A percentile compares a stretch with the other conserved stretches of the same genome.
Evolutionary conservation across 1,140 invertebrate species (phyloP).

Genomic region (Drosophila asahinai): DNA sequence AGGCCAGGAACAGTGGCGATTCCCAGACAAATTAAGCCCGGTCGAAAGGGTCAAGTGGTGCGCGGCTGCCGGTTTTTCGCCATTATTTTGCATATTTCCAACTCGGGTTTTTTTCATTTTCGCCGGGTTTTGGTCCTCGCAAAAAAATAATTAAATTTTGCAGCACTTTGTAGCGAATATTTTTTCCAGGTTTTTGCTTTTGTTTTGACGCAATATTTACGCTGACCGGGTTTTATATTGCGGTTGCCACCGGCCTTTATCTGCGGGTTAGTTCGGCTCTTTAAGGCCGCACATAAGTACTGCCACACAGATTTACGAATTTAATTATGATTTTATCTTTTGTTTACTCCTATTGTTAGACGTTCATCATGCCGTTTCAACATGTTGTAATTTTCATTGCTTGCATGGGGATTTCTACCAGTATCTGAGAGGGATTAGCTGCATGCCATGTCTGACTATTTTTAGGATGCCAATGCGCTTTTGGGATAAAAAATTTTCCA

Average conservation of each 20-base stretch:
- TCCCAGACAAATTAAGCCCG: slow-evolving; percentile 61
- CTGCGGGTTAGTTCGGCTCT: slow-evolving; percentile 21
- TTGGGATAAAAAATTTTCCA: neutral
- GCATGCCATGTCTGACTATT: neutral
- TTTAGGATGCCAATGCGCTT: neutral
- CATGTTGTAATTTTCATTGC: slow-evolving; percentile 19
- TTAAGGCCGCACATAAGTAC: slow-evolving; percentile 22
- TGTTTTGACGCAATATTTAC: slow-evolving; percentile 26
- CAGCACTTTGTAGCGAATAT: slow-evolving; percentile 15
- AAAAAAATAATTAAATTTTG: slow-evolving; percentile 53
- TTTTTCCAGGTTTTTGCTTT: slow-evolving; percentile 8
- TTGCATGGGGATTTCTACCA: slow-evolving; percentile 8
- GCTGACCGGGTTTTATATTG: slow-evolving; percentile 23
- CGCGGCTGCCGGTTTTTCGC: slow-evolving; percentile 18
- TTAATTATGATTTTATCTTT: slow-evolving; percentile 38
- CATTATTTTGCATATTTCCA: slow-evolving; percentile 65
- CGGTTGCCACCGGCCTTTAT: slow-evolving; percentile 30
- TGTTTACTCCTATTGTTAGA: slow-evolving; percentile 33
- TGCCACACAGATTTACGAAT: slow-evolving; percentile 7
- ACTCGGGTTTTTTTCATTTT: slow-evolving; percentile 32
- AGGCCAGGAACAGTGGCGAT: slow-evolving; percentile 37
- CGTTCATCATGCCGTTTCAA: neutral
- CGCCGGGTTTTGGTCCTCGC: slow-evolving; percentile 14
- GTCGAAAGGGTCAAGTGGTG: slow-evolving; percentile 47
- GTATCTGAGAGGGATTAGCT: neutral